A percentile compares a stretch with the other conserved stretches of the same genome.
These are phyloP conservation scores for Hippocampus kuda DNA, from an alignment of 2,797 vertebrate species.

Conservation along the genomic window DNA sequence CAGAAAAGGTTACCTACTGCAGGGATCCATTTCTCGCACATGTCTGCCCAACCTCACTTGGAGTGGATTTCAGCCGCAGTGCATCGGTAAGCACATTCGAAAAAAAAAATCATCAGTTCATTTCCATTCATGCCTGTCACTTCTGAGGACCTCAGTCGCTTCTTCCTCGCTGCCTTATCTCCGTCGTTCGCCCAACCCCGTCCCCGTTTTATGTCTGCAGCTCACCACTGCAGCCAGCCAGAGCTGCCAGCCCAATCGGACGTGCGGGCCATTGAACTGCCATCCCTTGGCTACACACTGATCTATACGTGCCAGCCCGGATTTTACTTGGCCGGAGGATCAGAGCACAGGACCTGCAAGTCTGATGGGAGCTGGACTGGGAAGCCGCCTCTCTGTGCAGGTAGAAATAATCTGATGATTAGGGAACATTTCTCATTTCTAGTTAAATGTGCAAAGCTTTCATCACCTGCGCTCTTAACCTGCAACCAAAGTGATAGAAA, in stretches of 20 bases:
- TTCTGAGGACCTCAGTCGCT: background rate
- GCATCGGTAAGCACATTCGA: conserved; percentile 75
- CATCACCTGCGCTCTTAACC: background rate
- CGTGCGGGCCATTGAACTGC: conserved; percentile 88
- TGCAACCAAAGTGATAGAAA: background rate
- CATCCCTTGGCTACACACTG: conserved; percentile 93
- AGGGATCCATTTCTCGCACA: conserved; percentile 90
- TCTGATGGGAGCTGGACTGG: conserved; percentile 97
- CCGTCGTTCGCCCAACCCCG: background rate
- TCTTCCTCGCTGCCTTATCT: conserved; percentile 6
- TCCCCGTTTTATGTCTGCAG: conserved; percentile 48
- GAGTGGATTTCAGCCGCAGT: conserved; percentile 90
- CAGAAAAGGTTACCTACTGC: conserved; percentile 91
- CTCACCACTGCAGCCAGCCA: conserved; percentile 92
- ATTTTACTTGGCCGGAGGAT: conserved; percentile 89
- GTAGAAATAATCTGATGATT: conserved; percentile 53
- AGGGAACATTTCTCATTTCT: background rate
- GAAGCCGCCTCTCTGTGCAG: conserved; percentile 85
- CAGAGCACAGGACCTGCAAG: conserved; percentile 93
- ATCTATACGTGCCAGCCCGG: conserved; percentile 94
- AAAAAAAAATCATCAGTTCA: background rate
- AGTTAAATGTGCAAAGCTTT: background rate
- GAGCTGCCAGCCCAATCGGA: conserved; percentile 88
- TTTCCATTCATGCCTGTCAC: background rate
- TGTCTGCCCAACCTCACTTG: conserved; percentile 96